Evolutionary conservation across 2,888 invertebrate species (phyloP).

Genomic region (Meandrusa payeni): DNA sequence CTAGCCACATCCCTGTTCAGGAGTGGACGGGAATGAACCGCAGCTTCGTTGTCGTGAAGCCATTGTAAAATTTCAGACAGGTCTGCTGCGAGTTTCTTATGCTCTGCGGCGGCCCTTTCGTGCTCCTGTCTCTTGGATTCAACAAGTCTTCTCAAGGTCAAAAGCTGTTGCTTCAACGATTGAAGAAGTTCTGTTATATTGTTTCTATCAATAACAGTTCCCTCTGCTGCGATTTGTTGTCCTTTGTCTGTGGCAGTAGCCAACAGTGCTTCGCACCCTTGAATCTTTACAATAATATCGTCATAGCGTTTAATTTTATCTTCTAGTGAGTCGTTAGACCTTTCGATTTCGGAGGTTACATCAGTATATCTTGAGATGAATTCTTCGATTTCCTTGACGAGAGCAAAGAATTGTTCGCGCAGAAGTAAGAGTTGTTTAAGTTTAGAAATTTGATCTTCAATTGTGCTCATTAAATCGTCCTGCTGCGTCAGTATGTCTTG

Average conservation of each 20-base stretch:
- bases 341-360: slow-evolving; percentile 91
- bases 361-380: slow-evolving; percentile 94
- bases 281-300: slow-evolving; percentile 91
- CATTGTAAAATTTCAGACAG: slow-evolving; percentile 91
- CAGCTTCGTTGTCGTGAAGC: slow-evolving; percentile 90
- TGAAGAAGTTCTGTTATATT: slow-evolving; percentile 93
- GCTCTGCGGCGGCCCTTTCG: slow-evolving; percentile 92
- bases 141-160: slow-evolving; percentile 88
- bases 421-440: slow-evolving; percentile 88
- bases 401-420: slow-evolving; percentile 92
- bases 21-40: slow-evolving; percentile 90
- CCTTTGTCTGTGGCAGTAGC: slow-evolving; percentile 95
- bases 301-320: slow-evolving; percentile 94
- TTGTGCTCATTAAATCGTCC: slow-evolving; percentile 90
- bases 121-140: slow-evolving; percentile 93
- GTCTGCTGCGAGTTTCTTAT: slow-evolving; percentile 90
- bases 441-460: slow-evolving; percentile 92
- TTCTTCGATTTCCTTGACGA: slow-evolving; percentile 92
- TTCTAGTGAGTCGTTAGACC: slow-evolving; percentile 89
- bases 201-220: slow-evolving; percentile 92
- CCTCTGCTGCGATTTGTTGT: slow-evolving; percentile 94
- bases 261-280: slow-evolving; percentile 93
- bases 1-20: slow-evolving; percentile 88
- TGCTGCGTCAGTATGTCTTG: slow-evolving; percentile 90
- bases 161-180: slow-evolving; percentile 90